A percentile compares a stretch with the other conserved stretches of the same genome.
These are phyloP conservation scores for Ophion ellenae DNA, from an alignment of 2,888 invertebrate genomes.

Conservation along the genomic window DNA sequence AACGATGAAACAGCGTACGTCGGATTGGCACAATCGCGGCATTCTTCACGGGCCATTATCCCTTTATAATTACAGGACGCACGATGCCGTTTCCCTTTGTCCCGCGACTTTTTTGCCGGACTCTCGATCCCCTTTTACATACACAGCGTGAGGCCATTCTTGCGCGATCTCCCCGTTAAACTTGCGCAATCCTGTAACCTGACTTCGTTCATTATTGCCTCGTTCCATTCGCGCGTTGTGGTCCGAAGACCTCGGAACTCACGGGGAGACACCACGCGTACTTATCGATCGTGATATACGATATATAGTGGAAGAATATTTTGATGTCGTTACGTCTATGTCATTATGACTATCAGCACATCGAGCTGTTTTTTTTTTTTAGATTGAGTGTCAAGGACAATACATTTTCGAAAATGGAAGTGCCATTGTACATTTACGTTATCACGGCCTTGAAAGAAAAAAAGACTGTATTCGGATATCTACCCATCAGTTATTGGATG, in stretches of 20 bases:
- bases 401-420: too few relatives aligned
- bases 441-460: too few relatives aligned
- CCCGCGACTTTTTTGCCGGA: constrained; percentile 45
- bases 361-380: too few relatives aligned
- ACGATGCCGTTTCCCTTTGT: constrained; percentile 65
- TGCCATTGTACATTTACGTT: too few relatives aligned
- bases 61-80: constrained; percentile 72
- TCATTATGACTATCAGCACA: too few relatives aligned
- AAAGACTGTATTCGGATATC: too few relatives aligned
- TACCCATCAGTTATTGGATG: too few relatives aligned
- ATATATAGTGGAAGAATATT: too few relatives aligned
- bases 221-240: constrained; percentile 46
- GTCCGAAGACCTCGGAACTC: constrained; percentile 45
- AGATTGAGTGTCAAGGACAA: too few relatives aligned
- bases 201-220: constrained; percentile 48
- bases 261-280: neutral
- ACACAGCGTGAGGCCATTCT: constrained; percentile 16
- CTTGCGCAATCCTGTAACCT: constrained; percentile 52
- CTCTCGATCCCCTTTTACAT: constrained; percentile 56
- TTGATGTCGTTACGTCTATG: too few relatives aligned
- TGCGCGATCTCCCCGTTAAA: neutral
- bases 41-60: constrained; percentile 71
- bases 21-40: constrained; percentile 66
- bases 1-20: constrained; percentile 43
- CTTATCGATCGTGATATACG: neutral